Percentiles rank a stretch among this genome's conserved stretches.
Conservation (phyloP, 2,888 invertebrate species). For the Gisinianus flammeolus region DNA sequence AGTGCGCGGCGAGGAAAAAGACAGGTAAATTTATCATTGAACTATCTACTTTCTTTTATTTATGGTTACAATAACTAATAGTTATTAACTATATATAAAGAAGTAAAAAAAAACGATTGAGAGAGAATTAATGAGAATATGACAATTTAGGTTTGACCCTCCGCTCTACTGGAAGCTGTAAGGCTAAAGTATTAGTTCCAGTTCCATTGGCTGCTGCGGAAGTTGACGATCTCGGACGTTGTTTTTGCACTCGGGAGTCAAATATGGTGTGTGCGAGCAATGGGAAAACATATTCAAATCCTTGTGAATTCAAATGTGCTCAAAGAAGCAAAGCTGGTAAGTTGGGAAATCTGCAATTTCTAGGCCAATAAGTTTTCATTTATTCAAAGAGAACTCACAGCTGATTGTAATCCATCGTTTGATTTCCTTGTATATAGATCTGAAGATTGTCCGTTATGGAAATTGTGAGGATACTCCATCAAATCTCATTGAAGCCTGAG, state of each 20-base stretch:
- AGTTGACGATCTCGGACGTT: neutral
- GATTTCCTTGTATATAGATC: constrained; percentile 1
- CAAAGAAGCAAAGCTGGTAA: constrained; percentile 1
- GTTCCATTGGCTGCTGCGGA: neutral
- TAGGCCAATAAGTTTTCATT: neutral
- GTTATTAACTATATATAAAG: no score
- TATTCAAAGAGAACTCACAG: no score
- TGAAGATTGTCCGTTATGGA: neutral
- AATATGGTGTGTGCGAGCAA: constrained; percentile 22
- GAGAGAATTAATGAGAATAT: no score
- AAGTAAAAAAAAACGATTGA: no score
- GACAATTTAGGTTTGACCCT: no score
- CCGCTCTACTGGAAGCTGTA: no score
- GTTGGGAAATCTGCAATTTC: neutral
- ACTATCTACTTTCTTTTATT: no score
- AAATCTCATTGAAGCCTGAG: neutral
- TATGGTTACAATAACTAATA: no score
- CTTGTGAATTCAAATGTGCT: constrained; percentile 27
- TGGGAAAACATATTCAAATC: constrained; percentile 21
- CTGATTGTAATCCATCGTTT: no score
- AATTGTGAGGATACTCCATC: neutral
- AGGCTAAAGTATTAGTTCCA: neutral
- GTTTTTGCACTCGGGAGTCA: constrained; percentile 17
- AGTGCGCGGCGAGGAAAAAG: constrained; percentile 1
- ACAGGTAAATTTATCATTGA: constrained; percentile 20